Evolutionary conservation across 2,888 invertebrate genomes (phyloP), one percentile per base, ranked within the genome.

Genomic region (Marasmarcha lunaedactyla): DNA sequence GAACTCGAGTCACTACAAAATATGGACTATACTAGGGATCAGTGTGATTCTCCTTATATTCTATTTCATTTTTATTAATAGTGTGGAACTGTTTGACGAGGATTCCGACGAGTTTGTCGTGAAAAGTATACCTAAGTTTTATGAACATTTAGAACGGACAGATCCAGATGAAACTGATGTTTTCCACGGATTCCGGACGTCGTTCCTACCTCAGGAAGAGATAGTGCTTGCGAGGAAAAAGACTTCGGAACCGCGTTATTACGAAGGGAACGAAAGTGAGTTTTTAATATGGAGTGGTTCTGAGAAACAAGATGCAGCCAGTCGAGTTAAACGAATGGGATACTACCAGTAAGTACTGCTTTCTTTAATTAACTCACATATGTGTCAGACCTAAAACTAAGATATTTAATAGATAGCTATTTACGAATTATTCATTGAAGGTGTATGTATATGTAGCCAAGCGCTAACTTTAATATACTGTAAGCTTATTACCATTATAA

Each of bases 171-270:
- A 88, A 42, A 70, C 86, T 39, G 86, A 87, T 36, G 70, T 89
- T 1, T 84, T 88, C 54, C 78, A 85, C 48, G 89, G 88, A 46
- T 85, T 87, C 38, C 83, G 86, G 36, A 89, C 89, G 0, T 88
- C 88, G 11, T 90, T 87, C 51, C 61, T 88, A 33, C 88, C 89
- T 0, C 66, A 71, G 1, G 86, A 86, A 39, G 81, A 83, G 35
- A 66, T 84, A 33, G 63, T 78, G 33, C 60, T 87, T 26, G 81
- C 85, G 26, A 30, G 30, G 11, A 30, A 10, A 11, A 30, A 30
- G 10, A 30, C 20, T 3, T 20, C 20, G 20, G 4, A 20, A 20
- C 20, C 20, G 20, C 20, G 20, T 20, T 20, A 20, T 7, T 20
- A 20, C 7, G 20, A 20, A 5, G 20, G 20, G 20, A 20, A 20